Evolutionary conservation across 2,888 invertebrate genomes (phyloP).

Genomic region (Trachelus stipa): DNA sequence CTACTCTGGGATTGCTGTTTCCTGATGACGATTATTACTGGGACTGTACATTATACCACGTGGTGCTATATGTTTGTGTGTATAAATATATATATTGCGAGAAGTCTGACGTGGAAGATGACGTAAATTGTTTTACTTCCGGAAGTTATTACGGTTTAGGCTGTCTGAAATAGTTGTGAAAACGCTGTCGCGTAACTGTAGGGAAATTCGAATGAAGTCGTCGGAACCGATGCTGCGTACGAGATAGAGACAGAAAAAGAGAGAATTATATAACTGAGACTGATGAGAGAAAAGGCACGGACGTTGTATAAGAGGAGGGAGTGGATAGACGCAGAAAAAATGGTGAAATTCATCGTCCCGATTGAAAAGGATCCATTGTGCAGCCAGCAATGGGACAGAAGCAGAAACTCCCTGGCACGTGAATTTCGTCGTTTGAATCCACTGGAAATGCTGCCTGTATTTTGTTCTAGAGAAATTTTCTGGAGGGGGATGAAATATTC

Average conservation of each 20-base stretch:
- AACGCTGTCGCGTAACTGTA: neutral
- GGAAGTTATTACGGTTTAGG: neutral
- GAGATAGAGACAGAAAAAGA: neutral
- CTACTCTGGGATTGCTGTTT: neutral
- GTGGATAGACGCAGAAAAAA: neutral
- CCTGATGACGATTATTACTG: neutral
- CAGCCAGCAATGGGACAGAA: neutral
- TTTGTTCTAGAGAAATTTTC: neutral
- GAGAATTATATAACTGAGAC: neutral
- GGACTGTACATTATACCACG: neutral
- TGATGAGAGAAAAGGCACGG: neutral
- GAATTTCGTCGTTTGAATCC: neutral
- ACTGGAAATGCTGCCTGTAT: neutral
- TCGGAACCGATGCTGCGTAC: neutral
- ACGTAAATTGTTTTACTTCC: neutral
- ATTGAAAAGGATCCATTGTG: neutral
- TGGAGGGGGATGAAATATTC: neutral
- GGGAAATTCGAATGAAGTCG: neutral
- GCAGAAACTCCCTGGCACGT: neutral
- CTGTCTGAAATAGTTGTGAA: neutral
- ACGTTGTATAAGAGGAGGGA: neutral
- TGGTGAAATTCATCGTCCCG: neutral
- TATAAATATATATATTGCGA: neutral
- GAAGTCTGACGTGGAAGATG: neutral
- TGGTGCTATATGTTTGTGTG: neutral